Conservation (phyloP, 2,797 vertebrate species). For the Fistularia commersonii region DNA sequence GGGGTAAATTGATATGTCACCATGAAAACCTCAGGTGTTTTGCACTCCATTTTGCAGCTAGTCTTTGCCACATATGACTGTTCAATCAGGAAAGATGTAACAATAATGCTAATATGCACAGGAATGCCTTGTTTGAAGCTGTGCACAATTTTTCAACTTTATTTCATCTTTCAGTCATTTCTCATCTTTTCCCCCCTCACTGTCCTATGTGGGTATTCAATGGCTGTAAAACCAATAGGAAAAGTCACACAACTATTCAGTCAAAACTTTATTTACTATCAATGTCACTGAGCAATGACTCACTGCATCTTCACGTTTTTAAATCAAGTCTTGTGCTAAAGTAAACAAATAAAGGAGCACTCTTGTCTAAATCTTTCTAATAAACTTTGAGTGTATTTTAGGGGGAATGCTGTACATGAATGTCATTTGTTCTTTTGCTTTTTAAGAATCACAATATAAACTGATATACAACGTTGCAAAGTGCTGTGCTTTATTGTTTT, state of each 20-base stretch:
- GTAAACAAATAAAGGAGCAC: slow-evolving; percentile 60
- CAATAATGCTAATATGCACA: slow-evolving; percentile 73
- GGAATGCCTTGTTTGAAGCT: slow-evolving; percentile 76
- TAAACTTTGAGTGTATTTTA: slow-evolving; percentile 73
- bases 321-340: slow-evolving; percentile 62
- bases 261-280: slow-evolving; percentile 46
- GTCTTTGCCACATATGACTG: slow-evolving; percentile 75
- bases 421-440: slow-evolving; percentile 36
- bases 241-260: slow-evolving; percentile 58
- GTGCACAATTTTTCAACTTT: slow-evolving; percentile 66
- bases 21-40: slow-evolving; percentile 78
- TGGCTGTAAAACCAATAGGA: slow-evolving; percentile 43
- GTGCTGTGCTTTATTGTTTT: neutral
- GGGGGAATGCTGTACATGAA: slow-evolving; percentile 39
- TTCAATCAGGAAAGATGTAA: slow-evolving; percentile 72
- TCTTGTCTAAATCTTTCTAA: slow-evolving; percentile 76
- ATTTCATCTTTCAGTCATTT: slow-evolving; percentile 42
- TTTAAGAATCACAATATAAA: slow-evolving; percentile 4
- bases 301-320: slow-evolving; percentile 64
- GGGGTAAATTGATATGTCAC: slow-evolving; percentile 73
- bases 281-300: slow-evolving; percentile 41
- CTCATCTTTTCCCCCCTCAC: slow-evolving; percentile 7
- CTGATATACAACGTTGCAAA: neutral
- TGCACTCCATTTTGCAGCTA: slow-evolving; percentile 79
- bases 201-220: slow-evolving; percentile 5